Base-by-base conservation (phyloP, 2,797 vertebrate genomes). In the Champsocephalus gunnari region DNA sequence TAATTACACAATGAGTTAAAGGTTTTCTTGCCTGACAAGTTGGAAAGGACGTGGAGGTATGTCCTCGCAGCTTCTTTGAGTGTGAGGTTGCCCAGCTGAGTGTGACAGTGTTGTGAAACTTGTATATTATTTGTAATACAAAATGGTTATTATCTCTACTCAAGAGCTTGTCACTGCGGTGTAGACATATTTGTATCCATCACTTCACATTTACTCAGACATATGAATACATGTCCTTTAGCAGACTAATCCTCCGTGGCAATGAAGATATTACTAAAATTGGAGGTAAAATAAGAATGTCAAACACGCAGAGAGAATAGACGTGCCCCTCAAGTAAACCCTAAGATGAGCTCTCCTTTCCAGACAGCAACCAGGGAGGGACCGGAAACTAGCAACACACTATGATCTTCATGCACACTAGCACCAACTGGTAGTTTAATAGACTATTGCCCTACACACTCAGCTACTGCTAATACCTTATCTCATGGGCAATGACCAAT, bases 261-360 rank as follows among this genome's bases (percentile, higher is more conserved):
- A 66, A 32, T 53, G 5, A 66, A n/a, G 12, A 62, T 47, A 41
- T 53, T 61, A 14, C 13, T 55, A 64, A 75, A 54, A n/a, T 14
- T 3, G 16, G 58, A 53, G 16, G 21, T 68, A 8, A 73, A 66
- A 85, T 59, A 79, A 78, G 67, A 90, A 88, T 87, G 60, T 68
- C 54, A 81, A 82, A 81, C 69, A 83, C 79, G 70, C 56, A 43
- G 8, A 72, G 44, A 53, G 44, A 64, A 65, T 38, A 76, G 62
- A 80, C 54, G 12, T 86, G 71, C 11, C 55, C 47, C n/a, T 71
- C 48, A 69, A 79, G 51, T 58, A 70, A 80, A 73, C 54, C 76
- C 8, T 19, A 61, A 77, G 50, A 80, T 64, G 34, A 66, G 62
- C 1, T 68, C 66, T 82, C 9, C 3, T 28, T 64, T 72, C 19